These are phyloP conservation scores for Agrotis puta DNA, from an alignment of 2,888 invertebrate genomes.

Conservation along the genomic window DNA sequence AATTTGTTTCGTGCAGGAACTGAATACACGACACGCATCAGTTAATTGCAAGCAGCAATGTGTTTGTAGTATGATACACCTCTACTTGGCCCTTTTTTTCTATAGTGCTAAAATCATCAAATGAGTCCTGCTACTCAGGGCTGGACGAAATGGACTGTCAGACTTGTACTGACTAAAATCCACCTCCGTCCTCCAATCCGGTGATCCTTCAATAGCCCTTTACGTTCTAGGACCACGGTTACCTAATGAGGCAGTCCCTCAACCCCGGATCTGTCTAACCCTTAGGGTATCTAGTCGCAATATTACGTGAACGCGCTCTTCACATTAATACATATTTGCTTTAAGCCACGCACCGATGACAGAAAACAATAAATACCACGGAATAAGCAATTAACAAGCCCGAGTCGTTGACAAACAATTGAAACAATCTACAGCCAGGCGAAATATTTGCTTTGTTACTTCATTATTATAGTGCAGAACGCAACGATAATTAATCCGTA, in stretches of 20 bases:
- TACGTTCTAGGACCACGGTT: too few species aligned
- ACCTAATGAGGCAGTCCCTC: too few species aligned
- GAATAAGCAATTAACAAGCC: slow-evolving; percentile 22
- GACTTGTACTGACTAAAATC: too few species aligned
- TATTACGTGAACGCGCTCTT: neutral
- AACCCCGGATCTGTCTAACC: neutral
- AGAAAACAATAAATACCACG: slow-evolving; percentile 7
- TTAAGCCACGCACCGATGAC: slow-evolving; percentile 3
- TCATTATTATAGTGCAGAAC: slow-evolving; percentile 12
- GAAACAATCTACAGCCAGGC: slow-evolving; percentile 1
- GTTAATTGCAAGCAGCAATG: neutral
- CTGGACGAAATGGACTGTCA: too few species aligned
- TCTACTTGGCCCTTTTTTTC: neutral
- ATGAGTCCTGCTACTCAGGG: too few species aligned
- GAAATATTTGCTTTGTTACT: slow-evolving; percentile 19
- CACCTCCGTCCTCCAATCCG: too few species aligned
- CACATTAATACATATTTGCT: slow-evolving; percentile 6
- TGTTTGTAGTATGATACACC: neutral
- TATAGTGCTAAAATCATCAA: too few species aligned
- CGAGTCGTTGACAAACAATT: slow-evolving; percentile 14
- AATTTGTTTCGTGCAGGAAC: too few species aligned
- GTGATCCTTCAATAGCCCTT: too few species aligned
- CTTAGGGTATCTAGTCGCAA: neutral
- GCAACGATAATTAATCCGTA: neutral
- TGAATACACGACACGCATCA: too few species aligned